A percentile compares a stretch with the other conserved stretches of the same genome.
Evolutionary conservation across 2,888 invertebrate species (phyloP).

Genomic region (Callosobruchus maculatus): DNA sequence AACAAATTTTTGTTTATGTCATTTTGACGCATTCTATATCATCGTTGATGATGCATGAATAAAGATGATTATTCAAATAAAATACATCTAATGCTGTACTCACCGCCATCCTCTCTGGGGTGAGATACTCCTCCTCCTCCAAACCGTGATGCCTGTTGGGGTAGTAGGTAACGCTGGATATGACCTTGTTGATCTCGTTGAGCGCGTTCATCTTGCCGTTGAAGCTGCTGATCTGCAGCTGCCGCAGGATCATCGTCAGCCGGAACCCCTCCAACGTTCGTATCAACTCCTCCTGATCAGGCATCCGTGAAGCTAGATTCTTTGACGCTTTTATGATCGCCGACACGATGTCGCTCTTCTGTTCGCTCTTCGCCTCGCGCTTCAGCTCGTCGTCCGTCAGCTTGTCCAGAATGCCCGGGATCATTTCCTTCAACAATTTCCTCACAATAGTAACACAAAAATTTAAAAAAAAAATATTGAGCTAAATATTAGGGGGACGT

Average conservation of each 20-base stretch:
- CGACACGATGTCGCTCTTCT: slow-evolving; percentile 93
- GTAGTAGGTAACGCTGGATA: slow-evolving; percentile 86
- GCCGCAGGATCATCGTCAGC: slow-evolving; percentile 86
- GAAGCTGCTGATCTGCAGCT: slow-evolving; percentile 94
- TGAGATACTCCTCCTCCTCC: slow-evolving; percentile 87
- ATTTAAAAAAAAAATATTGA: slow-evolving; percentile 3
- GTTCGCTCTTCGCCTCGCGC: slow-evolving; percentile 91
- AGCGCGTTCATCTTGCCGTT: slow-evolving; percentile 99
- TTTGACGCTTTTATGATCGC: slow-evolving; percentile 91
- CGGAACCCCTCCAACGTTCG: slow-evolving; percentile 86
- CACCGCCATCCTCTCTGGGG: slow-evolving; percentile 91
- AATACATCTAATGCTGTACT: slow-evolving; percentile 43
- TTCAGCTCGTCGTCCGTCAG: slow-evolving; percentile 94
- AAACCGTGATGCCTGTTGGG: slow-evolving; percentile 69
- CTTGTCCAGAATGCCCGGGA: slow-evolving; percentile 85
- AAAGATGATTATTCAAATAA: not conserved
- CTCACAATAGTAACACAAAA: not conserved
- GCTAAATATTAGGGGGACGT: too few relatives aligned
- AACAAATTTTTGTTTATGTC: too few relatives aligned
- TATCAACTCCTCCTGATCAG: slow-evolving; percentile 77
- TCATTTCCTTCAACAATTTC: slow-evolving; percentile 67
- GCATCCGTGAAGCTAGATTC: slow-evolving; percentile 80
- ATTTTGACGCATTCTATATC: too few relatives aligned
- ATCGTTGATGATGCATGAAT: too few relatives aligned
- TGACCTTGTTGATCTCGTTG: slow-evolving; percentile 96